Conservation (phyloP, 2,888 invertebrate genomes). For the Pristionchus maxplancki region DNA sequence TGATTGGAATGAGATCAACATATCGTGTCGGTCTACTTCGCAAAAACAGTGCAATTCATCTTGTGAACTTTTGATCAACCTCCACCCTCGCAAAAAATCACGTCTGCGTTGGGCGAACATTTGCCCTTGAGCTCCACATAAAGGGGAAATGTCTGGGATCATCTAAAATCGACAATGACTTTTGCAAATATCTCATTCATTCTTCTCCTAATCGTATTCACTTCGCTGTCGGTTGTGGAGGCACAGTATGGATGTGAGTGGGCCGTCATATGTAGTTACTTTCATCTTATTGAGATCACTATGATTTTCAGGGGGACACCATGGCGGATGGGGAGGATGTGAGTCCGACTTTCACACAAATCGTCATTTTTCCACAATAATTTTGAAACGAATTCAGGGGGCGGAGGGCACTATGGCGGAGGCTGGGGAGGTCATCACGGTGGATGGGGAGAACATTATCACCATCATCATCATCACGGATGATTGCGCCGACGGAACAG, state of each 20-base stretch:
- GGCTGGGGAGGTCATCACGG: no score
- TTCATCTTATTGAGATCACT: no score
- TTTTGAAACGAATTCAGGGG: no score
- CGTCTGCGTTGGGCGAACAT: neutral
- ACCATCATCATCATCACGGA: no score
- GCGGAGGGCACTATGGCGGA: no score
- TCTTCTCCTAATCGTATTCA: neutral
- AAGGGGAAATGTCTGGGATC: neutral
- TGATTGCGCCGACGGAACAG: no score
- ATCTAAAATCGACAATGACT: neutral
- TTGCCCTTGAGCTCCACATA: neutral
- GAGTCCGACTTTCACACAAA: no score
- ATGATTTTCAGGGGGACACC: neutral
- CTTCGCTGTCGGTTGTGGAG: neutral
- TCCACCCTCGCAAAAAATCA: neutral
- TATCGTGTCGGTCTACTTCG: no score
- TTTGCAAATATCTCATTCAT: neutral
- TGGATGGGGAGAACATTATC: no score
- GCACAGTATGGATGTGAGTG: neutral
- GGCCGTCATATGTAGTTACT: neutral
- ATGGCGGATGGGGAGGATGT: neutral
- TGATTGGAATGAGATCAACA: neutral
- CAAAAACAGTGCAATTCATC: no score
- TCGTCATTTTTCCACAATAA: no score
- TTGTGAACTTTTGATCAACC: no score